A percentile compares a stretch with the other conserved stretches of the same genome.
phyloP scores from a whole-genome alignment of 2,797 vertebrate genomes.

The Somateria mollissima region DNA sequence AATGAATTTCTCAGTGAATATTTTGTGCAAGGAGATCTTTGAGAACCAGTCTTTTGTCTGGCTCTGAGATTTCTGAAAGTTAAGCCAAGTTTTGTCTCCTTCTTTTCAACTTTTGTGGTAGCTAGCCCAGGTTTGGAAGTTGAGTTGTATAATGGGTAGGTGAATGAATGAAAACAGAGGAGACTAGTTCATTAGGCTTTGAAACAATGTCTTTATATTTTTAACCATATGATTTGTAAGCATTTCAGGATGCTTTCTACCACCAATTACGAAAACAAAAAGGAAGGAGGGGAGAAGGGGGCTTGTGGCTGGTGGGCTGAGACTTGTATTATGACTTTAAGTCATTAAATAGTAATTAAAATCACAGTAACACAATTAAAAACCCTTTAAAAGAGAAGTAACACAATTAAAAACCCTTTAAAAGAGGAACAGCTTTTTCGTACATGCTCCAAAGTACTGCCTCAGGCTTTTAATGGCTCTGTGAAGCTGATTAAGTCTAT shows the following conservation, averaged over 20 bases:
- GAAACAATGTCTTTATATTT: not conserved
- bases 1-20: not conserved
- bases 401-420: conserved; percentile 10
- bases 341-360: conserved; percentile 52
- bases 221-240: conserved; percentile 18
- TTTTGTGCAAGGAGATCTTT: not conserved
- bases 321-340: conserved; percentile 10
- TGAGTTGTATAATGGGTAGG: not conserved
- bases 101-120: not conserved
- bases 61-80: not conserved
- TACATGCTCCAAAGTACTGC: not conserved
- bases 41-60: not conserved
- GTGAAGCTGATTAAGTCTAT: not conserved
- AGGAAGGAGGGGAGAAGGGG: not conserved
- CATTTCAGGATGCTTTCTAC: conserved; percentile 3
- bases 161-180: not conserved
- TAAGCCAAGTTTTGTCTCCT: not conserved
- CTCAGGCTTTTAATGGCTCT: conserved; percentile 4
- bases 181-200: not conserved
- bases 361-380: not conserved
- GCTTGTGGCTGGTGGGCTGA: not conserved
- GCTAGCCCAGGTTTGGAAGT: not conserved
- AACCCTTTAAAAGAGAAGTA: conserved; percentile 12
- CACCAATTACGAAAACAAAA: not conserved
- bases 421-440: not conserved